phyloP scores from a whole-genome alignment of 1,140 invertebrate species.

The Diachasmimorpha longicaudata region DNA sequence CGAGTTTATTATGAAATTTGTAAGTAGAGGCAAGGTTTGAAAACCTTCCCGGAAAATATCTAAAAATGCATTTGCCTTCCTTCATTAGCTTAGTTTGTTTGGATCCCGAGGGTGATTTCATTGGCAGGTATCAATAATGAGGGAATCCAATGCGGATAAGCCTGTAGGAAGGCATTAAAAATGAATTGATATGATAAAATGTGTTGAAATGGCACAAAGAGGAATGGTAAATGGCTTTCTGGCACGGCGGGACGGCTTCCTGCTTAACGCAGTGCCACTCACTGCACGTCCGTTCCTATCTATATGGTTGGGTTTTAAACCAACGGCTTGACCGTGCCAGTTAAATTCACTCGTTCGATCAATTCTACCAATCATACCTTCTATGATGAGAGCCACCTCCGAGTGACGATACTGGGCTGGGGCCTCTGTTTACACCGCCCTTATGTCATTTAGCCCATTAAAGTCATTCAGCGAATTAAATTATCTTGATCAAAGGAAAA shows the following conservation, averaged over 20 bases:
- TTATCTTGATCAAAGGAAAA: not conserved
- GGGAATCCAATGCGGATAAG: not conserved
- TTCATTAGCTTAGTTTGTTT: not conserved
- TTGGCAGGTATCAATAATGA: not conserved
- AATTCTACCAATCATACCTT: conserved; percentile 62
- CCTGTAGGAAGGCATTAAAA: conserved; percentile 46
- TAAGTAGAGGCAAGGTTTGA: too few relatives aligned
- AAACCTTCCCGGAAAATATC: too few relatives aligned
- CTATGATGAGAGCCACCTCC: conserved; percentile 61
- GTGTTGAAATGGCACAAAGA: conserved; percentile 48
- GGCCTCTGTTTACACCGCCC: conserved; percentile 34
- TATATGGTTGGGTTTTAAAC: conserved; percentile 21
- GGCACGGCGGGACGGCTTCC: conserved; percentile 62
- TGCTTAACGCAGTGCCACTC: conserved; percentile 63
- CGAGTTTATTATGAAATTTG: too few relatives aligned
- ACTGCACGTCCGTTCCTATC: conserved; percentile 54
- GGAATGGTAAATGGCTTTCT: conserved; percentile 48
- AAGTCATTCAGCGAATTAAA: not conserved
- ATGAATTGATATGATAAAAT: conserved; percentile 49
- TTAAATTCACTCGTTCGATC: conserved; percentile 41
- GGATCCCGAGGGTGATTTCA: not conserved
- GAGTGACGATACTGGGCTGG: conserved; percentile 54
- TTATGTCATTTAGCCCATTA: not conserved
- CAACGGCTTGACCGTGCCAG: conserved; percentile 16
- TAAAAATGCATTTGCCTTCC: not conserved